phyloP scores from a whole-genome alignment of 2,888 invertebrate genomes.

The Tetragonisca angustula region DNA sequence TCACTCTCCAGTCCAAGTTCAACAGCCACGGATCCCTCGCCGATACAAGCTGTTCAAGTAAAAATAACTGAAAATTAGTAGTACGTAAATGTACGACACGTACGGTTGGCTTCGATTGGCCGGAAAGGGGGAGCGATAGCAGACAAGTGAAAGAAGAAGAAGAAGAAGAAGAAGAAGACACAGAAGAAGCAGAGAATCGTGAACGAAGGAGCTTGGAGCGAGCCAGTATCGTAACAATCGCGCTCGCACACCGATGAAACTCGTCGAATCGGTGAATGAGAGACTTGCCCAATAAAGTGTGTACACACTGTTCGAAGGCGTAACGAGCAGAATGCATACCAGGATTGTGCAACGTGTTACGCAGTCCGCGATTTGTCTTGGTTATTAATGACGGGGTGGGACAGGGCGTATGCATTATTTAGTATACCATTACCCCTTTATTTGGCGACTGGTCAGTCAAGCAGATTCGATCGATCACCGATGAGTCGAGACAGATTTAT shows the following conservation, averaged over 20 bases:
- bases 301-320: conserved; percentile 42
- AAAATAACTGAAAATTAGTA: conserved; percentile 65
- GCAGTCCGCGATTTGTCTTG: conserved; percentile 59
- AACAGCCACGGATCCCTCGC: conserved; percentile 25
- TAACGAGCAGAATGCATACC: conserved; percentile 63
- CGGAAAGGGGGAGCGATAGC: conserved; percentile 62
- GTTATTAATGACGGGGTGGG: conserved; percentile 56
- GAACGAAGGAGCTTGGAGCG: conserved; percentile 3
- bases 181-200: conserved; percentile 13
- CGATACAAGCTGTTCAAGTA: conserved; percentile 36
- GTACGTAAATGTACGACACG: conserved; percentile 62
- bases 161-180: conserved; percentile 17
- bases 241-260: conserved; percentile 1
- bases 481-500: not conserved
- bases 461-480: not conserved
- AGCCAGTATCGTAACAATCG: conserved; percentile 49
- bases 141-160: conserved; percentile 36
- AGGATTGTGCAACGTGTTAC: conserved; percentile 67
- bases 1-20: conserved; percentile 24
- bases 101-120: conserved; percentile 57
- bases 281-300: conserved; percentile 64
- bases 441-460: conserved; percentile 37
- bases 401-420: conserved; percentile 41
- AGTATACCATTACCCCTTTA: conserved; percentile 55
- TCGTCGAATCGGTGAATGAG: conserved; percentile 59